Conservation (phyloP, 2,888 invertebrate species). For the Bruchidius siliquastri region DNA sequence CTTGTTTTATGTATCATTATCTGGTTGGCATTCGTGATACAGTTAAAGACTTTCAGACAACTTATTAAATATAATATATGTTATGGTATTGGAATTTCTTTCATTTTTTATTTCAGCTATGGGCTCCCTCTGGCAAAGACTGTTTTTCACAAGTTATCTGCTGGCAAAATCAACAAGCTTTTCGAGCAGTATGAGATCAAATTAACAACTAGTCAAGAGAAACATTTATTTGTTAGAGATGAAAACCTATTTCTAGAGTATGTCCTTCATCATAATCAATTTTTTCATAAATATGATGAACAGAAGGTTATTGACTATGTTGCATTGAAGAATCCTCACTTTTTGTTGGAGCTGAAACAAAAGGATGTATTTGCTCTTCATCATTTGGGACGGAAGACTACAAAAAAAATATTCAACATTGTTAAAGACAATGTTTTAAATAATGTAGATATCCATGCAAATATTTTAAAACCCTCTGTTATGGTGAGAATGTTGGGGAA, state of each 20-base stretch:
- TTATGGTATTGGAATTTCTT: background rate
- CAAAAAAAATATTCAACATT: conserved; percentile 14
- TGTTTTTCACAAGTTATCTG: conserved; percentile 25
- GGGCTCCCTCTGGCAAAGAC: conserved; percentile 21
- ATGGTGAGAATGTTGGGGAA: conserved; percentile 16
- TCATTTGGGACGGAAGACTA: conserved; percentile 18
- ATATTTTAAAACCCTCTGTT: conserved; percentile 13
- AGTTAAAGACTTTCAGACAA: no score
- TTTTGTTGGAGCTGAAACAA: conserved; percentile 17
- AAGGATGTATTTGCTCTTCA: conserved; percentile 2
- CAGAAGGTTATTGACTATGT: conserved; percentile 17
- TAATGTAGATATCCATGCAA: conserved; percentile 12
- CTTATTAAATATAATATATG: no score
- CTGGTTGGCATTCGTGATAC: no score
- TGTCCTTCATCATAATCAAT: conserved; percentile 16
- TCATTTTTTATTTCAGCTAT: conserved; percentile 23
- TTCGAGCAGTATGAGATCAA: conserved; percentile 16
- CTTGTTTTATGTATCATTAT: no score
- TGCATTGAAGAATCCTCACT: conserved; percentile 16
- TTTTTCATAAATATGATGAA: conserved; percentile 10
- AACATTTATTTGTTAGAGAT: conserved; percentile 21
- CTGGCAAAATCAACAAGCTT: conserved; percentile 19
- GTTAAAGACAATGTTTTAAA: conserved; percentile 16
- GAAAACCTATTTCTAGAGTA: conserved; percentile 18
- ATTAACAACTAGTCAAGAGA: conserved; percentile 23